phyloP scores from a whole-genome alignment of 1,140 invertebrate genomes.

The Drosophila persimilis region DNA sequence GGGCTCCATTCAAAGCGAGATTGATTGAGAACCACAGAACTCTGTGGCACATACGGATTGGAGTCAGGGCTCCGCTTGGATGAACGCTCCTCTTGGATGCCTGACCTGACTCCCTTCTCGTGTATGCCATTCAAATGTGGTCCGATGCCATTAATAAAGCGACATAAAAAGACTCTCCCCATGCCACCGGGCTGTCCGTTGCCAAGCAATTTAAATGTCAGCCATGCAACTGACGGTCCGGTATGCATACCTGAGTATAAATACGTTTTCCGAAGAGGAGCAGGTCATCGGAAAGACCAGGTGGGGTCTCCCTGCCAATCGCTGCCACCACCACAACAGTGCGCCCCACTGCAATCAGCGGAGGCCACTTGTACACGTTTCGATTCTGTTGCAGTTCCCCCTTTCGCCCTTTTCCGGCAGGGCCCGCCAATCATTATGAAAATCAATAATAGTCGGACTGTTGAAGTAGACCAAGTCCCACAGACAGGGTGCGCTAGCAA shows the following conservation, averaged over 20 bases:
- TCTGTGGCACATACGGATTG: too few relatives aligned
- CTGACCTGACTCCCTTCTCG: too few relatives aligned
- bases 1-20: too few relatives aligned
- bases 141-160: too few relatives aligned
- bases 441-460: conserved; percentile 54
- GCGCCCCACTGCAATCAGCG: conserved; percentile 31
- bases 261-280: background rate
- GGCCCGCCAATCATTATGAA: conserved; percentile 53
- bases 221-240: conserved; percentile 34
- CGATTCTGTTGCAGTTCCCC: conserved; percentile 20
- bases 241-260: background rate
- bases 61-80: too few relatives aligned
- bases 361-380: conserved; percentile 49
- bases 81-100: too few relatives aligned
- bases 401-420: conserved; percentile 1
- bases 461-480: background rate
- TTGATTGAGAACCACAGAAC: too few relatives aligned
- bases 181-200: background rate
- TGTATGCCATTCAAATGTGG: too few relatives aligned
- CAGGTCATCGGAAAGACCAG: too few relatives aligned
- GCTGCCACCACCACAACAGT: too few relatives aligned
- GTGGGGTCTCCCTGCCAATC: too few relatives aligned
- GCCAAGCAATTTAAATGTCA: conserved; percentile 52
- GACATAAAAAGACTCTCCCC: too few relatives aligned
- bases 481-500: conserved; percentile 25